Base-by-base conservation (phyloP, 2,888 invertebrate species). In the Mechanitis messenoides region DNA sequence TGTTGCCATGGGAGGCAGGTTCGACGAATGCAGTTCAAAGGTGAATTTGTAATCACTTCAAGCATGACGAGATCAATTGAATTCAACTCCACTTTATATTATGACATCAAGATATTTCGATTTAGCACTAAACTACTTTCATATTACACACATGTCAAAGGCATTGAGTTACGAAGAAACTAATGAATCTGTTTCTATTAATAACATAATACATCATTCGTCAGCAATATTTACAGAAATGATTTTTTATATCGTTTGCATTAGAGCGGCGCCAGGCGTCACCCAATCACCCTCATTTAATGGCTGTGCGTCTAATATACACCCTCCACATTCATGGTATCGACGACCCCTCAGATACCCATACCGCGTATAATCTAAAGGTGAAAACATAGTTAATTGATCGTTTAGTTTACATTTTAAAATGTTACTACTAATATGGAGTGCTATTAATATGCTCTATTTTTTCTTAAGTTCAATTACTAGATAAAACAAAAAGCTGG, bases 161-260 rank as follows among this genome's bases (percentile, higher is more conserved):
- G 9, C 42, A 11, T 42, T 42, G 6, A 42, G 11, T 42, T 11
- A 9, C 11, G 7, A 42, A 42, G 11, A 11, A 42, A 42, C 42
- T 9, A 42, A 42, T 7, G 9, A 5, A 42, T 11, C 9, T 42
- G 9, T 50, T 53, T 33, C 42, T 42, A 58, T 31, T 45, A 5
- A 12, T 5, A 6, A 12, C 31, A 53, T 33, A 50, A 50, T 42
- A 53, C 47, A n/a, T n/a, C 38, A 33, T 50, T 50, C 50, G 56
- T 56, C 58, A 55, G 12, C 35, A 50, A 63, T 66, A 77, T 78
- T 80, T 78, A 79, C 74, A 75, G 77, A 76, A 77, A 78, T 79
- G 79, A 78, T 76, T 80, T 75, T 80, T 81, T 78, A 81, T 78
- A 74, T 75, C 76, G 79, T 82, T 80, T 79, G 77, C 78, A 77